These are phyloP conservation scores for Rhabdomys dilectus DNA, from an alignment of 2,113 vertebrate species.

Conservation along the genomic window DNA sequence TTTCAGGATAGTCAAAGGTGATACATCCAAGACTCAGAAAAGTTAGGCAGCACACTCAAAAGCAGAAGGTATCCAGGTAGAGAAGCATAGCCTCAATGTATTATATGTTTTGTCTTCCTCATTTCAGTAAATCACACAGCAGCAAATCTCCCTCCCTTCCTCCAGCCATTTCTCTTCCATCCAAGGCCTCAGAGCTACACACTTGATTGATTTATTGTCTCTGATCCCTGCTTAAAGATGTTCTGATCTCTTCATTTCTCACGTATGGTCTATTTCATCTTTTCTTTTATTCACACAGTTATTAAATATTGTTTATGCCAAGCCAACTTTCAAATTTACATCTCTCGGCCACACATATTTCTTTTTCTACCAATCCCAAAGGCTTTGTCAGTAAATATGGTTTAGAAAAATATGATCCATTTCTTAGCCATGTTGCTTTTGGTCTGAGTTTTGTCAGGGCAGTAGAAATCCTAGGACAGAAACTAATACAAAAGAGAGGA, in stretches of 20 bases:
- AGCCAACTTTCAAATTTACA: not conserved
- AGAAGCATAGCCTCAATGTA: not conserved
- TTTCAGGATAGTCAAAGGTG: not conserved
- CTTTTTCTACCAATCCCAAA: not conserved
- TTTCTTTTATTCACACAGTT: not conserved
- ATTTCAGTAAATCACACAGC: not conserved
- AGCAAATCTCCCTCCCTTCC: not conserved
- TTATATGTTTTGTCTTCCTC: not conserved
- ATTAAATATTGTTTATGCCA: constrained; percentile 18
- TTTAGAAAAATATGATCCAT: constrained; percentile 13
- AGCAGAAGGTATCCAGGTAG: not conserved
- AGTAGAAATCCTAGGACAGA: not conserved
- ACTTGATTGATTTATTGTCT: not conserved
- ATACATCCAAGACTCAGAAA: not conserved
- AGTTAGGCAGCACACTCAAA: not conserved
- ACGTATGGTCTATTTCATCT: not conserved
- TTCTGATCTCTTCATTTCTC: not conserved
- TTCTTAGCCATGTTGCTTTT: not conserved
- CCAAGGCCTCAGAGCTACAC: not conserved
- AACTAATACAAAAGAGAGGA: not conserved
- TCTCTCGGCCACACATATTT: not conserved
- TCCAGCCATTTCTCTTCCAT: not conserved
- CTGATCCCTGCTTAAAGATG: not conserved
- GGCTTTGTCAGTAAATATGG: not conserved
- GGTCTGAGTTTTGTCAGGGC: not conserved